Evolutionary conservation across 2,888 invertebrate genomes (phyloP).

Genomic region (Lymantria monacha): DNA sequence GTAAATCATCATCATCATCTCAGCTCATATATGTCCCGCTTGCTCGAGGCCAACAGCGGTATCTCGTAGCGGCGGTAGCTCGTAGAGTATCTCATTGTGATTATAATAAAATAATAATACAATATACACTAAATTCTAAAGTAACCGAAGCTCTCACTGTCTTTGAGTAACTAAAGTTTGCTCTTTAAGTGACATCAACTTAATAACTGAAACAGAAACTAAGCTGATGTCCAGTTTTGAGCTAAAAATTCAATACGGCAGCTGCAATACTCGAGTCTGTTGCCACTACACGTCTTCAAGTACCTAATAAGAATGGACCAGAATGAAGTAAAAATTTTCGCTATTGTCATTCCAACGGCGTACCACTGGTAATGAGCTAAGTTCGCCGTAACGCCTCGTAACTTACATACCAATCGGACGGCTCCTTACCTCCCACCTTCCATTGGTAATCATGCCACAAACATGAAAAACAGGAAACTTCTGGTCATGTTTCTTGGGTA

Average conservation of each 20-base stretch:
- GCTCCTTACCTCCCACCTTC: slow-evolving; percentile 41
- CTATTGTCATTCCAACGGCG: slow-evolving; percentile 74
- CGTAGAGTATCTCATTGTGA: no score
- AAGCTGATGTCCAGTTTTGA: slow-evolving; percentile 19
- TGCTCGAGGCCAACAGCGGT: no score
- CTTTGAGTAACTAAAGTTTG: no score
- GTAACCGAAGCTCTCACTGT: no score
- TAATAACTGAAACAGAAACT: no score
- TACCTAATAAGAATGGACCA: slow-evolving; percentile 62
- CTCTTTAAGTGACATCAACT: no score
- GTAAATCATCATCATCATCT: no score
- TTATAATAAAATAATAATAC: no score
- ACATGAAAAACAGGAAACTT: slow-evolving; percentile 64
- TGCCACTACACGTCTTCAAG: slow-evolving; percentile 56
- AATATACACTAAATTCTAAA: no score
- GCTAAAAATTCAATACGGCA: slow-evolving; percentile 57
- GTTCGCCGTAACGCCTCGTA: slow-evolving; percentile 76
- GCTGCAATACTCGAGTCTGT: slow-evolving; percentile 47
- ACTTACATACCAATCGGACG: slow-evolving; percentile 78
- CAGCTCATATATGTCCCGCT: no score
- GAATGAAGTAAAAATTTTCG: slow-evolving; percentile 72
- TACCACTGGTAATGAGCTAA: slow-evolving; percentile 78
- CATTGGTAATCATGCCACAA: slow-evolving; percentile 69
- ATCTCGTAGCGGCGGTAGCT: no score
- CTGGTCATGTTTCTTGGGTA: slow-evolving; percentile 48